Evolutionary conservation across 2,888 invertebrate species (phyloP).

Genomic region (Agriopis marginaria): DNA sequence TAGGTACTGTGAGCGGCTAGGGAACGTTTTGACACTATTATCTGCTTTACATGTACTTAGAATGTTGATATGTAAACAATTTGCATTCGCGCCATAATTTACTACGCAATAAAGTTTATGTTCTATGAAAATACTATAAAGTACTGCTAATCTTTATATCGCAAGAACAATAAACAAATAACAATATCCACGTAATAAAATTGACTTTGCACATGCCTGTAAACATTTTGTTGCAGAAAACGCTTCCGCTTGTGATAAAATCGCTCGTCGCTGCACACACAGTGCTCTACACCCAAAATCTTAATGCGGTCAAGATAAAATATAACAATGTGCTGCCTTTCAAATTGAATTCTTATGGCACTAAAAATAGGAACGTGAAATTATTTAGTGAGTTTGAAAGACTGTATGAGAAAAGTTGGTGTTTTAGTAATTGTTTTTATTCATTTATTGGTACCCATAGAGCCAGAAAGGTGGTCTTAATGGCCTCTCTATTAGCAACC

Average conservation of each 20-base stretch:
- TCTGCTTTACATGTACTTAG: too few relatives aligned
- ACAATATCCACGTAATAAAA: constrained; percentile 27
- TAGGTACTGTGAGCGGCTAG: too few relatives aligned
- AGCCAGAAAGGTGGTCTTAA: constrained; percentile 74
- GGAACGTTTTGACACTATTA: too few relatives aligned
- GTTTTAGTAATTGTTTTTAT: constrained; percentile 78
- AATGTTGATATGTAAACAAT: neutral
- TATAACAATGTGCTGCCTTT: constrained; percentile 38
- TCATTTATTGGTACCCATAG: constrained; percentile 75
- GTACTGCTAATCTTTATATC: constrained; percentile 19
- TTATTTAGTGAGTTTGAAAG: constrained; percentile 10
- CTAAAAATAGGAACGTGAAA: constrained; percentile 35
- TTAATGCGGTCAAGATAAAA: constrained; percentile 47
- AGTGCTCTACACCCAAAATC: constrained; percentile 46
- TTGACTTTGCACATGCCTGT: constrained; percentile 27
- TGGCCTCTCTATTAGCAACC: constrained; percentile 68
- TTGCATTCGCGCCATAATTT: constrained; percentile 9
- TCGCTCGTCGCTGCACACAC: constrained; percentile 50
- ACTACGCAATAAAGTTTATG: constrained; percentile 20
- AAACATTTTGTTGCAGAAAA: constrained; percentile 37
- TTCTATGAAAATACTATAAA: constrained; percentile 25
- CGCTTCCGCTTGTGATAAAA: constrained; percentile 53
- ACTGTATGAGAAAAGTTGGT: constrained; percentile 52
- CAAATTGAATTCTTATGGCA: constrained; percentile 49
- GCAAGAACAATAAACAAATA: constrained; percentile 21